Conservation (phyloP, 1,140 invertebrate genomes). For the Apis florea region DNA sequence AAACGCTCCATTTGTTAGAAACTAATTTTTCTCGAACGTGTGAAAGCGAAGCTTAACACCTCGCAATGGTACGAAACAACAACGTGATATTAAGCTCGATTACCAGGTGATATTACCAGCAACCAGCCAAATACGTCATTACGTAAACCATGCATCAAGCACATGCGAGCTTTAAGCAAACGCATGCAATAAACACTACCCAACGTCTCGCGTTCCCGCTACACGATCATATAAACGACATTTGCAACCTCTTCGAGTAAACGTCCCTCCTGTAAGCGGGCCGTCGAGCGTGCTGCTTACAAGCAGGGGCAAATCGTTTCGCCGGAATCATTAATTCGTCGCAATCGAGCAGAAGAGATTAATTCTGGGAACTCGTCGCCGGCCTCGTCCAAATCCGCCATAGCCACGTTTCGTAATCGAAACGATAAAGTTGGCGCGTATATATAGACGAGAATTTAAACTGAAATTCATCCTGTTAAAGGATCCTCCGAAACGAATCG, state of each 20-base stretch:
- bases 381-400: background rate
- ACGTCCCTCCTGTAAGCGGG: background rate
- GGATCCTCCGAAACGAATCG: background rate
- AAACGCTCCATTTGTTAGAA: background rate
- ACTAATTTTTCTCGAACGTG: background rate
- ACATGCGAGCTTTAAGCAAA: conserved; percentile 19
- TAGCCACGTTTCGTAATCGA: conserved; percentile 36
- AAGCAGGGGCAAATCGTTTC: conserved; percentile 13
- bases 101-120: background rate
- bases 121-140: conserved; percentile 4
- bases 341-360: conserved; percentile 28
- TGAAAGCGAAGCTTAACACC: background rate
- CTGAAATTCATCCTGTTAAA: too few relatives aligned
- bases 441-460: too few relatives aligned
- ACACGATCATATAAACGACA: background rate
- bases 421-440: too few relatives aligned
- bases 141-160: conserved; percentile 10
- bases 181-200: background rate
- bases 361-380: conserved; percentile 5
- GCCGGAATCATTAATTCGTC: conserved; percentile 36
- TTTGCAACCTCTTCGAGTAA: background rate
- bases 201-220: background rate
- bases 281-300: background rate
- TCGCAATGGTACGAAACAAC: background rate
- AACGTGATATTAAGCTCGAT: conserved; percentile 9